Base-by-base conservation (phyloP, 2,888 invertebrate genomes). In the Diaperis boleti region DNA sequence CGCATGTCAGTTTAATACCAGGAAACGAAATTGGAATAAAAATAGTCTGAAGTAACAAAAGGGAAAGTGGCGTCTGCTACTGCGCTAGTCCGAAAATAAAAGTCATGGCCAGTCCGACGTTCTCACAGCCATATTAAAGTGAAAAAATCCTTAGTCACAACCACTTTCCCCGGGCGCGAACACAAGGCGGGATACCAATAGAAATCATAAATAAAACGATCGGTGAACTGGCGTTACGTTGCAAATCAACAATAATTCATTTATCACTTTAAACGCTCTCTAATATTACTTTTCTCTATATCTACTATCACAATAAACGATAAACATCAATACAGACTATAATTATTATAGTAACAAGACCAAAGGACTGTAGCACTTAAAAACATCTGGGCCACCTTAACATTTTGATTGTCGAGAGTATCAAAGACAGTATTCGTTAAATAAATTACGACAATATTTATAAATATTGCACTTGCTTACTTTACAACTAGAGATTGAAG, bases 301-400 rank as follows among this genome's bases (percentile, higher is more conserved):
- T 65, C 75, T 76, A 76, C 75, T 76, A 76, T 76, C 76, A 76
- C 76, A 76, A 76, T 74, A 68, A 76, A 75, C 75, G 72, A 75
- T 73, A 72, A 76, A 74, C 74, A 76, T 74, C 74, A 69, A 76
- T 70, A 74, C 68, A 61, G 65, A 68, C 66, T 67, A 65, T 57
- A 59, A 66, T 56, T 57, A 59, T 59, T 55, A 57, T 70, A 69
- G 65, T 69, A 72, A 70, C 70, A 71, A 71, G 69, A 67, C 66
- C 65, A 69, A 71, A 60, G 67, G 65, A 62, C 65, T 69, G 47
- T 47, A 64, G 55, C 59, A 64, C 54, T 64, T 59, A 59, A 64
- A 62, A 64, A 64, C 59, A 49, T 61, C 59, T 57, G 60, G 52
- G 62, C 62, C 65, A 59, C 62, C 63, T 61, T 69, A 65, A 63